Percentiles rank a stretch among this genome's conserved stretches.
Evolutionary conservation across 1,140 invertebrate species (phyloP).

Genomic region (Dreissena polymorpha): DNA sequence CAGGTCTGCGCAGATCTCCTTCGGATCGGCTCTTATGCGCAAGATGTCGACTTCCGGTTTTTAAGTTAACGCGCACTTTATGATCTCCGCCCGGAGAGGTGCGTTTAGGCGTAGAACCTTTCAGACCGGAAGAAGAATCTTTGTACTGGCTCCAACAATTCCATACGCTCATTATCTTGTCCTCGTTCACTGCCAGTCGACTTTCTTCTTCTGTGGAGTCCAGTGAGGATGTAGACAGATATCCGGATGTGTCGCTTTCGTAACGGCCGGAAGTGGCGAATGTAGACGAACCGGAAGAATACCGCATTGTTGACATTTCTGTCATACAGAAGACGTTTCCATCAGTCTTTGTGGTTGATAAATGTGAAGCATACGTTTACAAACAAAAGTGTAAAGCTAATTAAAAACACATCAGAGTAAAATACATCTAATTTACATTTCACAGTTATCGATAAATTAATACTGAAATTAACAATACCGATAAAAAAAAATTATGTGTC

Average conservation of each 20-base stretch:
- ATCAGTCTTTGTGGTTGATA: too few species aligned
- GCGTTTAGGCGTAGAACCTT: slow-evolving; percentile 43
- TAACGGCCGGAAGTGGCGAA: not conserved
- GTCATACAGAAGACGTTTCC: too few species aligned
- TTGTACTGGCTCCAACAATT: slow-evolving; percentile 2
- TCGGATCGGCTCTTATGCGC: slow-evolving; percentile 29
- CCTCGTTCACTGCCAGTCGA: slow-evolving; percentile 23
- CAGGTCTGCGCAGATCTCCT: not conserved
- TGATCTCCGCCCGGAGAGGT: not conserved
- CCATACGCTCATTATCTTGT: slow-evolving; percentile 44
- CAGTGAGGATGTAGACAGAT: slow-evolving; percentile 42
- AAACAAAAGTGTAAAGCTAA: too few species aligned
- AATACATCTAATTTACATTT: too few species aligned
- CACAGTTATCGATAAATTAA: too few species aligned
- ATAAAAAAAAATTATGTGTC: too few species aligned
- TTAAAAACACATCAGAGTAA: too few species aligned
- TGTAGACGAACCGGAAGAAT: too few species aligned
- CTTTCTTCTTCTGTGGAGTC: slow-evolving; percentile 49
- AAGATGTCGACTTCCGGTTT: not conserved
- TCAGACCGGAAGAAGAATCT: not conserved
- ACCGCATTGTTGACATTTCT: too few species aligned
- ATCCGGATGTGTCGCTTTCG: slow-evolving; percentile 46
- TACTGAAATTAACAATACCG: too few species aligned
- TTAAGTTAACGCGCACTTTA: not conserved
- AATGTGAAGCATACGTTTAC: too few species aligned